Conservation (phyloP, 1,140 invertebrate species). For the Drosophila varians region DNA sequence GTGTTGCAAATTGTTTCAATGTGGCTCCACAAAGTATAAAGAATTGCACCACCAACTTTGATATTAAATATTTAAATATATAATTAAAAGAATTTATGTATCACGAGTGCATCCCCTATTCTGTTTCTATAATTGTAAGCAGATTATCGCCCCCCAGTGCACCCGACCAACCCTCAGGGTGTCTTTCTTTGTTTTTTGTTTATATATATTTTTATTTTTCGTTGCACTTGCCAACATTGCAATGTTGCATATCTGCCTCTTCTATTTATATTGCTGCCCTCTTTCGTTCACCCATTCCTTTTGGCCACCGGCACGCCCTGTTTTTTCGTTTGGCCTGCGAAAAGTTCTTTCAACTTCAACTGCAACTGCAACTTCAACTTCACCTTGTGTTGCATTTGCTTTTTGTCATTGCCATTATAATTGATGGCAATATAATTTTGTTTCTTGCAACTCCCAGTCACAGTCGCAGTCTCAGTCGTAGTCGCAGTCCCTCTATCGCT, state of each 20-base stretch:
- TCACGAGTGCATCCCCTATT: too few relatives aligned
- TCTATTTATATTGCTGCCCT: background rate
- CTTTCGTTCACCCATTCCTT: background rate
- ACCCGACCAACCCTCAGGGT: background rate
- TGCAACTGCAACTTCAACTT: conserved; percentile 77
- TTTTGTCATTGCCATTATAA: conserved; percentile 82
- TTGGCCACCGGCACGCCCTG: conserved; percentile 1
- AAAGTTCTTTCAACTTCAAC: conserved; percentile 64
- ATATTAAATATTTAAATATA: too few relatives aligned
- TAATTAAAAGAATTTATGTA: too few relatives aligned
- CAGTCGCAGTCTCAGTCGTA: background rate
- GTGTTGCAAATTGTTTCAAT: background rate
- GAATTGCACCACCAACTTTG: too few relatives aligned
- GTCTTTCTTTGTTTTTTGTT: conserved; percentile 21
- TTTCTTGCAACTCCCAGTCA: conserved; percentile 7
- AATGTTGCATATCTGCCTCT: background rate
- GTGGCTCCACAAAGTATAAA: too few relatives aligned
- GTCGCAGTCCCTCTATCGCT: too few relatives aligned
- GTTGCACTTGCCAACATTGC: background rate
- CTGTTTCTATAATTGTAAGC: conserved; percentile 17
- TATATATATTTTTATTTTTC: conserved; percentile 11
- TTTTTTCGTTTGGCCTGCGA: conserved; percentile 8
- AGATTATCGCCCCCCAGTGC: conserved; percentile 10
- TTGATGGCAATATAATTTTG: conserved; percentile 79
- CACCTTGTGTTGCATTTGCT: conserved; percentile 69